Conservation (phyloP, 2,797 vertebrate species). For the Rhinogobio ventralis region DNA sequence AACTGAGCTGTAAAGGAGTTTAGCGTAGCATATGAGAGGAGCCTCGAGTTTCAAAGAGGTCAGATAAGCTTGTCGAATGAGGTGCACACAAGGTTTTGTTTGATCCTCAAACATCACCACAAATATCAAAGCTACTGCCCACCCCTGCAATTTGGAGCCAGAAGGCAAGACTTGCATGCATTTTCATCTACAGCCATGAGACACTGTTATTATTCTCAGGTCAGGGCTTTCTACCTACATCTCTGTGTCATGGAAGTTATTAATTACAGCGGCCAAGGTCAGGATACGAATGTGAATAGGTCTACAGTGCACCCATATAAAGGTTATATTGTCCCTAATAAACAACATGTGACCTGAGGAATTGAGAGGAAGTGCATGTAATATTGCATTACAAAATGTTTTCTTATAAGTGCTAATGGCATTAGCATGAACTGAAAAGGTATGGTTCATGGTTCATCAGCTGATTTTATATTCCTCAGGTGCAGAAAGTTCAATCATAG, state of each 20-base stretch:
- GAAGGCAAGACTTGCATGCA: slow-evolving; percentile 38
- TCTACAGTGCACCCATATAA: background rate
- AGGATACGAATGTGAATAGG: background rate
- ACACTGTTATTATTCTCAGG: slow-evolving; percentile 27
- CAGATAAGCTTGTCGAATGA: slow-evolving; percentile 44
- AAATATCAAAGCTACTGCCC: slow-evolving; percentile 47
- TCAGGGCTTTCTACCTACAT: slow-evolving; percentile 18
- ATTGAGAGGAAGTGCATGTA: background rate
- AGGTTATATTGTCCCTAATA: slow-evolving; percentile 7
- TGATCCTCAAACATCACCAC: slow-evolving; percentile 36
- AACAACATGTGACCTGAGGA: slow-evolving; percentile 6
- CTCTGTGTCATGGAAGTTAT: slow-evolving; percentile 27
- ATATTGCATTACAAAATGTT: background rate
- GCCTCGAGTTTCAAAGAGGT: slow-evolving; percentile 36
- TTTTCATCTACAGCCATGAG: slow-evolving; percentile 38
- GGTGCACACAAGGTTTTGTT: slow-evolving; percentile 13
- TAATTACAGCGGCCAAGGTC: slow-evolving; percentile 13
- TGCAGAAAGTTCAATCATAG: background rate
- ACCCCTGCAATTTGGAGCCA: slow-evolving; percentile 44
- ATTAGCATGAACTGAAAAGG: slow-evolving; percentile 13
- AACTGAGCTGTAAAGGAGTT: slow-evolving; percentile 3
- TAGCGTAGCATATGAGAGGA: slow-evolving; percentile 9
- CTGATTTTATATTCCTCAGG: slow-evolving; percentile 9
- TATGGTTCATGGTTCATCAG: background rate
- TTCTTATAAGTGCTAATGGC: slow-evolving; percentile 5